Base-by-base conservation (phyloP, 2,797 vertebrate species). In the Miichthys miiuy region DNA sequence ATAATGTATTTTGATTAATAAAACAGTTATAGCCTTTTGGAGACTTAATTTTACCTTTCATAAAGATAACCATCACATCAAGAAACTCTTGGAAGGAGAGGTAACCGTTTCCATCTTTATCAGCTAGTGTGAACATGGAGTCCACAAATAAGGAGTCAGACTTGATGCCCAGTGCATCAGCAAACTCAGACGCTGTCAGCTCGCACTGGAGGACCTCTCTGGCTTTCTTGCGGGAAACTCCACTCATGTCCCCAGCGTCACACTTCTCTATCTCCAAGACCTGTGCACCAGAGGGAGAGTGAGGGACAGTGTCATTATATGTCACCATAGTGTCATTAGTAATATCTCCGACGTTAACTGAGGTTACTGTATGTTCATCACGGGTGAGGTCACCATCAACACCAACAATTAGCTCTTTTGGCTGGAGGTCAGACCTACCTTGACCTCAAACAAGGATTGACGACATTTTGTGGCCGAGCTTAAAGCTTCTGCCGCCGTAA, bases 31-130 rank as follows among this genome's bases (percentile, higher is more conserved):
- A 54, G 25, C 18, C 41, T 51, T 72, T 58, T 61, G 4, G 14
- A 25, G 12, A 60, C 5, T 2, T 6, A 11, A 10, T 64, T 86
- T 84, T 79, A 94, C 94, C 94, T 88, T 91, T 94, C 94, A 94
- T 94, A 51, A 99, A 98, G 89, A 97, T 95, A 68, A 96, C 96
- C 27, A 99, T 92, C 82, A 99, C 97, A 79, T 98, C 96, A n/a
- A 99, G 92, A 82, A 99, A 99, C 91, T 99, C 98, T 61, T 96
- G 95, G 89, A 98, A 98, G 61, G 97, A 99, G 79, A 99, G 95
- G 93, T 98, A 99, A 16, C 98, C 97, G 0, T 99, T 99, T 74
- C 97, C 95, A 0, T 99, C 98, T 88, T 98, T 97, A 90, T 99
- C 98, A 0, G 98, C 98, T 13, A 98, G 86, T 1, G 96, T 97